Evolutionary conservation across 1,140 invertebrate genomes (phyloP), one percentile per base, ranked within the genome.

Genomic region (Drosophila ercepeae): DNA sequence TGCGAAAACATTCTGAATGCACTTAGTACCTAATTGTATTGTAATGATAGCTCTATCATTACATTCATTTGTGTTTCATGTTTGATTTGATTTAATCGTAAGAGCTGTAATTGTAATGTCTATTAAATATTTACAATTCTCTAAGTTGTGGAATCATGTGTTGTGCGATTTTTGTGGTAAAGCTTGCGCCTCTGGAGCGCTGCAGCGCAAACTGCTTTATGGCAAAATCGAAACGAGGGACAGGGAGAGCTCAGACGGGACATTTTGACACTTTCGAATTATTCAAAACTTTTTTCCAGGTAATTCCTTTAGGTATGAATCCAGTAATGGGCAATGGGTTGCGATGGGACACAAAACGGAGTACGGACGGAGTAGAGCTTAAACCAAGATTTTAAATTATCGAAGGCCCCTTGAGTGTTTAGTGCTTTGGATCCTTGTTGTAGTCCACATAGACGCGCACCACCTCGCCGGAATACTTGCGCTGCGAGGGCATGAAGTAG

Each of bases 401-500:
- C 16, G 39, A 18, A 42, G 39, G 16, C 16, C 8, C 36, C 36
- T 16, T 2, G 29, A 34, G 1, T 4, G 36, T 2, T 57, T 82
- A 88, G 58, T 92, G 91, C 77, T 93, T 92, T 32, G 92, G 92
- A 67, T 92, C 90, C 52, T 94, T 93, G 89, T 94, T 95, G 83
- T 97, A 96, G 90, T 97, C 96, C 1, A 98, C 97, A 91, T 97
- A 97, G 4, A 98, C 97, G 67, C 96, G 93, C n/a, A 98, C 96
- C 1, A 97, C 95, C 92, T 98, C 97, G 58, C 97, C 97, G 70
- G 97, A 97, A 92, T 98, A 97, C 91, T 98, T 97, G 48, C 97
- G 92, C 83, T 98, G 97, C 25, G 96, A 97, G 11, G 97, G 97
- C 97, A 98, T 98, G 90, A 98, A 98, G 91, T 98, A 98, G 91